These are phyloP conservation scores for Eriosoma lanigerum DNA, from an alignment of 1,140 invertebrate genomes.

Conservation along the genomic window DNA sequence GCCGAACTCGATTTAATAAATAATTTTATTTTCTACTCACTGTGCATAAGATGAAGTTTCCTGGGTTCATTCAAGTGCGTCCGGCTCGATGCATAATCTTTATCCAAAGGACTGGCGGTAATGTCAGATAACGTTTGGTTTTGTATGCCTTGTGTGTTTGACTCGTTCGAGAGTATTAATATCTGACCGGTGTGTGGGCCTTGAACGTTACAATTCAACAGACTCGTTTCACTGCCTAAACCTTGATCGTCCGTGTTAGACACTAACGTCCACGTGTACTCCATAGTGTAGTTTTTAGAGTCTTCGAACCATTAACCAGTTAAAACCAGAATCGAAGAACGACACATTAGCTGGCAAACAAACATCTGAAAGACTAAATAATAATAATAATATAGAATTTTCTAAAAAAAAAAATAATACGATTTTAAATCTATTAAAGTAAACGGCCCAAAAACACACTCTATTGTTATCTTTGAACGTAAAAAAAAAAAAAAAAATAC, in stretches of 20 bases:
- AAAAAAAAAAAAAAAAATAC: too few relatives aligned
- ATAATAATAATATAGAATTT: too few relatives aligned
- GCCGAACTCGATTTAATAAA: not conserved
- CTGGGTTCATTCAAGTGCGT: not conserved
- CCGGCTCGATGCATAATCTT: constrained; percentile 4
- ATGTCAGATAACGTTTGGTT: constrained; percentile 36
- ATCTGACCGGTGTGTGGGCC: constrained; percentile 33
- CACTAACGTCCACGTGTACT: constrained; percentile 44
- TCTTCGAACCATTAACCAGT: not conserved
- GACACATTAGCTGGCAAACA: not conserved
- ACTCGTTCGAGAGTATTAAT: constrained; percentile 41
- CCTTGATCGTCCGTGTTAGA: constrained; percentile 40
- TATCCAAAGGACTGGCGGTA: constrained; percentile 16
- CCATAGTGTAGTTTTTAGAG: constrained; percentile 5
- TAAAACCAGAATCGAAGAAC: constrained; percentile 12
- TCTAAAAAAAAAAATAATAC: too few relatives aligned
- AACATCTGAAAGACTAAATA: not conserved
- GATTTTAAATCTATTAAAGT: not conserved
- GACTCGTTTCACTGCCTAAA: constrained; percentile 9
- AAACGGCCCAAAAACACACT: not conserved
- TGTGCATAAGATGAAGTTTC: constrained; percentile 29
- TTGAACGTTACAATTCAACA: constrained; percentile 41
- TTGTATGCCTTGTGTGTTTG: not conserved
- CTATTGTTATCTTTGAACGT: too few relatives aligned
- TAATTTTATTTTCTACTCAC: not conserved